phyloP scores from a whole-genome alignment of 2,888 invertebrate species.

The Cephalotes varians region DNA sequence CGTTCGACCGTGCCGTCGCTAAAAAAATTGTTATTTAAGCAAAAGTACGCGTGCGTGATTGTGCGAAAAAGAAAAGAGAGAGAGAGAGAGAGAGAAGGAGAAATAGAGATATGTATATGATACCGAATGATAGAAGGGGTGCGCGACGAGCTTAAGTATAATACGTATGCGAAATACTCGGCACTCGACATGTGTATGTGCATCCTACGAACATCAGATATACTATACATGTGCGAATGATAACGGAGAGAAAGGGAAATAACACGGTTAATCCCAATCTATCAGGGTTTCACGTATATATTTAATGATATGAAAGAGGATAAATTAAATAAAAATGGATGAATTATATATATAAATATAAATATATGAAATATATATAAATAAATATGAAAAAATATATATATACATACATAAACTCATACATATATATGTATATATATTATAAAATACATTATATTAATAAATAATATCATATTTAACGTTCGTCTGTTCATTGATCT shows the following conservation, averaged over 20 bases:
- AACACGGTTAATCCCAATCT: slow-evolving; percentile 79
- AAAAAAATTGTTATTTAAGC: slow-evolving; percentile 66
- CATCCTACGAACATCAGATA: slow-evolving; percentile 52
- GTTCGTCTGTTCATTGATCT: slow-evolving; percentile 21
- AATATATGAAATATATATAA: slow-evolving; percentile 68
- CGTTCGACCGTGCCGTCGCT: slow-evolving; percentile 68
- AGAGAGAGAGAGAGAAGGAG: slow-evolving; percentile 16
- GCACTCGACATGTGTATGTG: slow-evolving; percentile 43
- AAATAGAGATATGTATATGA: slow-evolving; percentile 37
- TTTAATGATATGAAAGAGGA: slow-evolving; percentile 79
- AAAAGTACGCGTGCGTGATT: slow-evolving; percentile 11
- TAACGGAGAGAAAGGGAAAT: slow-evolving; percentile 51
- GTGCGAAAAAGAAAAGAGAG: slow-evolving; percentile 16
- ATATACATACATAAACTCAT: slow-evolving; percentile 71
- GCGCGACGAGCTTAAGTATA: slow-evolving; percentile 39
- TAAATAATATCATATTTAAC: slow-evolving; percentile 82
- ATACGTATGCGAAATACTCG: slow-evolving; percentile 48
- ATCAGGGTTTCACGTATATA: slow-evolving; percentile 83
- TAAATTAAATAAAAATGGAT: slow-evolving; percentile 69
- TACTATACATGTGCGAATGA: slow-evolving; percentile 44
- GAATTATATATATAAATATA: slow-evolving; percentile 67
- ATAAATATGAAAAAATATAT: slow-evolving; percentile 68
- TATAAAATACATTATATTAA: slow-evolving; percentile 83
- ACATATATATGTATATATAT: slow-evolving; percentile 81
- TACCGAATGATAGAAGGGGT: slow-evolving; percentile 47